Base-by-base conservation (phyloP, 2,113 vertebrate species). In the Choloepus hoffmanni region DNA sequence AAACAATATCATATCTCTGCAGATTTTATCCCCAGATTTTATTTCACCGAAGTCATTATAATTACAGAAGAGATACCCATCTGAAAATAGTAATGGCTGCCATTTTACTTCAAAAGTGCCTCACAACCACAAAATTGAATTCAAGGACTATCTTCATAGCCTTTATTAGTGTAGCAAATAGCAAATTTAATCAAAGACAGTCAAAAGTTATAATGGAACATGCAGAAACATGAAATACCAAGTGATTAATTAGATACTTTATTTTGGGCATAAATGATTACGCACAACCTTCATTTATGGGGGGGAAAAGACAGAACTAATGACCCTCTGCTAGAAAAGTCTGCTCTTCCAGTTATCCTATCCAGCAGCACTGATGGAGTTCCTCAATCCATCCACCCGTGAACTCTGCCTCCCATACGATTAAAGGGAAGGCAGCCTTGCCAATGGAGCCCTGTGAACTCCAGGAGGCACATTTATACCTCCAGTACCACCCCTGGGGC, bases 91-190 rank as follows among this genome's bases (percentile, higher is more conserved):
- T 74, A 94, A 85, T 48, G 73, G 55, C 91, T 97, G 76, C 90
- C 86, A 94, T 84, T 97, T 96, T 84, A 90, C 77, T 93, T 95
- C 79, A 92, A 95, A 63, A 92, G 62, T 81, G n/a, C 48, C 92
- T 74, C 92, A 73, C 85, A 96, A 94, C 50, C 81, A 97, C 87
- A 96, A 96, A 97, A 92, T 10, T 92, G 67, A 95, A 97, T 97
- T 95, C 73, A 94, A 95, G 43, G 43, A 94, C 4, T 83, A 92
- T 48, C 94, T 92, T 95, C 67, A 92, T 72, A 92, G 68, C 26
- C 62, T 94, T 97, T 89, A 97, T 92, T 94, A 83, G 62, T 86
- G 65, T 72, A 95, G 68, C 94, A 95, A 96, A 96, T 94, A 95
- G 68, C 94, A 95, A 96, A 96, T 94, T 94, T 90, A 94, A 96